Percentiles rank a stretch among this genome's conserved stretches.
Conservation (phyloP, 2,888 invertebrate genomes). For the Agriopis leucophaearia region DNA sequence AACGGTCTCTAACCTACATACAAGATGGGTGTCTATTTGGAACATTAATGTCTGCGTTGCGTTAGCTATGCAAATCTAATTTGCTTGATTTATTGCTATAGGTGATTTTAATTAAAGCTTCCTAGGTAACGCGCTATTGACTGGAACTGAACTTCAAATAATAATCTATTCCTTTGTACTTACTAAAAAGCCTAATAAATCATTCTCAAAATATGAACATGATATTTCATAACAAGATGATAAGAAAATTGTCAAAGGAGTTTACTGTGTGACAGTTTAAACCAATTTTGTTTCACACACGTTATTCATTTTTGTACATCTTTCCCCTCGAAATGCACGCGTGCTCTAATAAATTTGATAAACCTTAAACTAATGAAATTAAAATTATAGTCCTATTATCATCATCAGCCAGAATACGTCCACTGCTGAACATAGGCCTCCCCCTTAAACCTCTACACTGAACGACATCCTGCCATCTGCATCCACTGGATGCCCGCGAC, state of each 20-base stretch:
- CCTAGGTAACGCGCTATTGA: constrained; percentile 16
- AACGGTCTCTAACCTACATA: constrained; percentile 18
- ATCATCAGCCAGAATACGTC: too few species aligned
- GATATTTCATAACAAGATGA: too few species aligned
- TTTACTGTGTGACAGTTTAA: neutral
- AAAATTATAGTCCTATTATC: too few species aligned
- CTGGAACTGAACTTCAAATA: neutral
- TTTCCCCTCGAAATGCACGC: too few species aligned
- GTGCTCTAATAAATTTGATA: neutral
- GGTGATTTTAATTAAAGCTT: constrained; percentile 26
- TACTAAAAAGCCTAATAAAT: neutral
- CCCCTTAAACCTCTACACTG: too few species aligned
- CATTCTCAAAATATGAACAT: neutral
- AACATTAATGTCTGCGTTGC: constrained; percentile 40
- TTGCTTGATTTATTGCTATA: constrained; percentile 26
- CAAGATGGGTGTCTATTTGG: constrained; percentile 41
- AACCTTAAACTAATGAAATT: neutral
- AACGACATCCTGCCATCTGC: too few species aligned
- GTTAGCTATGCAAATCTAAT: constrained; percentile 22
- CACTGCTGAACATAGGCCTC: too few species aligned
- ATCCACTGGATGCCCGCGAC: too few species aligned
- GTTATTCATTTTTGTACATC: too few species aligned
- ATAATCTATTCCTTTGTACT: neutral
- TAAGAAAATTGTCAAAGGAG: neutral
- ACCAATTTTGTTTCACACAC: neutral